These are phyloP conservation scores for Aplysina aerophoba DNA, from an alignment of 37 sponge, comb jelly and placozoan species.

Conservation along the genomic window DNA sequence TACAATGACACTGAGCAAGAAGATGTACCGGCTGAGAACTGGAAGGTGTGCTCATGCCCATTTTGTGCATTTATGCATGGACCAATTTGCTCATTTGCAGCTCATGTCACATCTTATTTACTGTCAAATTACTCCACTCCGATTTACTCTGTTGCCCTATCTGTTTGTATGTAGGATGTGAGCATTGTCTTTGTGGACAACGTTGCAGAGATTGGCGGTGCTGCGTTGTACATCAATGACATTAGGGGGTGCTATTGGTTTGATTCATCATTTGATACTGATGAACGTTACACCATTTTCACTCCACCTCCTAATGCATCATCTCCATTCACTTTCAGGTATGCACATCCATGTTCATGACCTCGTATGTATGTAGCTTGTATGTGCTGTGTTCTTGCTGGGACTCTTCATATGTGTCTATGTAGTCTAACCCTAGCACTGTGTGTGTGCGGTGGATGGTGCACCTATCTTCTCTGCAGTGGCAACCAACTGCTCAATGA, in stretches of 20 bases:
- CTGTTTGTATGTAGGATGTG: conserved; percentile 9
- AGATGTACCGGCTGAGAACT: conserved; percentile 5
- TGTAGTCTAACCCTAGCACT: too few species aligned
- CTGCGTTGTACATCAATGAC: conserved; percentile 20
- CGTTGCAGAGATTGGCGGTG: background rate
- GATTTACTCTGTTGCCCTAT: too few species aligned
- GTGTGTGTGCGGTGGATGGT: too few species aligned
- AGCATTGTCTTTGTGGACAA: conserved; percentile 4
- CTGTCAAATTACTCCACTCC: too few species aligned
- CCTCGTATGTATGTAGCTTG: background rate
- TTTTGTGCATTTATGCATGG: too few species aligned
- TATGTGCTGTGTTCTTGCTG: too few species aligned
- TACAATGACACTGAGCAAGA: background rate
- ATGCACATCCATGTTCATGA: too few species aligned
- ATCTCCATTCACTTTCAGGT: background rate
- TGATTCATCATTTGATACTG: background rate
- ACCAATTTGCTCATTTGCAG: too few species aligned
- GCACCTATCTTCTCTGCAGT: too few species aligned
- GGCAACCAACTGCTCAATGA: too few species aligned
- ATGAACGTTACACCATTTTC: conserved; percentile 7
- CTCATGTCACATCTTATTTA: too few species aligned
- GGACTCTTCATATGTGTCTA: too few species aligned
- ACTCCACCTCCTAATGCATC: conserved; percentile 11
- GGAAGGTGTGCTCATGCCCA: background rate
- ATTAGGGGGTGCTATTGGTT: conserved; percentile 2